Conservation (phyloP, 2,797 vertebrate species). For the Danio choprae region DNA sequence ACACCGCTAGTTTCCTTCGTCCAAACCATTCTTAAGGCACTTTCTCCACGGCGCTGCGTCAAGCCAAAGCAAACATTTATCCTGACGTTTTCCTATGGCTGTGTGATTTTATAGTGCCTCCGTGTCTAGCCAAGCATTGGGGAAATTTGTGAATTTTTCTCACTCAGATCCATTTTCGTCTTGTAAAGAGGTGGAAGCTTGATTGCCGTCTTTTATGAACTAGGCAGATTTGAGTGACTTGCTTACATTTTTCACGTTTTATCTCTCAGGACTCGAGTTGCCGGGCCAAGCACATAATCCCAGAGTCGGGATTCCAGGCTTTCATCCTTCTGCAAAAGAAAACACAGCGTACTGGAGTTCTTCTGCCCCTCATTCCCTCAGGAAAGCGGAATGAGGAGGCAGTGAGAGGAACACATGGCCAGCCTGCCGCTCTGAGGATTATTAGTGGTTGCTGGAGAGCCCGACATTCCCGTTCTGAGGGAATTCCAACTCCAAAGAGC, state of each 20-base stretch:
- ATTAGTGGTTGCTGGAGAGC: conserved; percentile 46
- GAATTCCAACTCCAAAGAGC: conserved; percentile 49
- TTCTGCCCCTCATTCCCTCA: conserved; percentile 6
- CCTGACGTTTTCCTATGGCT: conserved; percentile 52
- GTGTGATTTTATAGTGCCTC: conserved; percentile 52
- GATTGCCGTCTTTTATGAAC: conserved; percentile 40
- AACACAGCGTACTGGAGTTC: conserved; percentile 15
- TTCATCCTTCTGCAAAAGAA: conserved; percentile 42
- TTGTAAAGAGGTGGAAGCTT: conserved; percentile 29
- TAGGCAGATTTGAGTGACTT: conserved; percentile 22
- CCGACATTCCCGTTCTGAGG: conserved; percentile 32
- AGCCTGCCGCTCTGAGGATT: conserved; percentile 24
- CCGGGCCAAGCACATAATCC: conserved; percentile 45
- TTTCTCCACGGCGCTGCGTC: conserved; percentile 1
- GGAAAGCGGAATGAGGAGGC: conserved; percentile 18
- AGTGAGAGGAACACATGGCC: conserved; percentile 13
- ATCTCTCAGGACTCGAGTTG: conserved; percentile 37
- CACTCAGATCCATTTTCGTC: conserved; percentile 37
- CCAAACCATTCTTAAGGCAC: conserved; percentile 38
- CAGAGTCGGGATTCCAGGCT: conserved; percentile 29
- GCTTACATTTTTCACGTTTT: conserved; percentile 36
- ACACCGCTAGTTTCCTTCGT: conserved; percentile 38
- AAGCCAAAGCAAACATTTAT: conserved; percentile 59
- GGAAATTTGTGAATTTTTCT: conserved; percentile 52
- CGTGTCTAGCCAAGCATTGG: conserved; percentile 56